Conservation (phyloP, 2,113 vertebrate species). For the Varanus salvator region DNA sequence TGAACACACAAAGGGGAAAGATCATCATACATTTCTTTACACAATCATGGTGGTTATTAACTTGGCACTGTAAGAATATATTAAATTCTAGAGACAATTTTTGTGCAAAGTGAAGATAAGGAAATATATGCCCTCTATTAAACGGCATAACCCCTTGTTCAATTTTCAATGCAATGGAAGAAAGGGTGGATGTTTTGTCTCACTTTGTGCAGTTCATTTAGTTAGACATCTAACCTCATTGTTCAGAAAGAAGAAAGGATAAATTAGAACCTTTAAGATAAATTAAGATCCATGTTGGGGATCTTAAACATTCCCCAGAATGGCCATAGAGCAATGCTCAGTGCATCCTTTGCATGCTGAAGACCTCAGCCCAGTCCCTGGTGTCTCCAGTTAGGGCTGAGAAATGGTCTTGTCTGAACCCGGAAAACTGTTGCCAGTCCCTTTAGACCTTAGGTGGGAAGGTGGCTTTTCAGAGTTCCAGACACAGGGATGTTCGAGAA, state of each 20-base stretch:
- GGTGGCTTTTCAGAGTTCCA: no score
- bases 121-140: constrained; percentile 37
- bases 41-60: constrained; percentile 16
- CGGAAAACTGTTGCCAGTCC: neutral
- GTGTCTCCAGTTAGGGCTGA: neutral
- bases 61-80: neutral
- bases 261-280: neutral
- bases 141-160: constrained; percentile 40
- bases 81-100: constrained; percentile 20
- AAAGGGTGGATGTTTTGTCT: neutral
- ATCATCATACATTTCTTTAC: neutral
- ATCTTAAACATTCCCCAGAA: neutral
- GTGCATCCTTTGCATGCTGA: neutral
- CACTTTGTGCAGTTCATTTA: constrained; percentile 5
- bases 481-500: no score
- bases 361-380: neutral
- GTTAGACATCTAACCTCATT: neutral
- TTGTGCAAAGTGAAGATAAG: constrained; percentile 22
- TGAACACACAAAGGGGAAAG: neutral
- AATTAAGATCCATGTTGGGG: neutral
- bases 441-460: neutral
- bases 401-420: neutral
- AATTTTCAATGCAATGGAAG: constrained; percentile 19
- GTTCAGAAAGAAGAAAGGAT: constrained; percentile 38
- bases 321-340: neutral